Percentiles rank a stretch among this genome's conserved stretches.
Evolutionary conservation across 2,888 invertebrate species (phyloP).

Genomic region (Sthenelais limicola): DNA sequence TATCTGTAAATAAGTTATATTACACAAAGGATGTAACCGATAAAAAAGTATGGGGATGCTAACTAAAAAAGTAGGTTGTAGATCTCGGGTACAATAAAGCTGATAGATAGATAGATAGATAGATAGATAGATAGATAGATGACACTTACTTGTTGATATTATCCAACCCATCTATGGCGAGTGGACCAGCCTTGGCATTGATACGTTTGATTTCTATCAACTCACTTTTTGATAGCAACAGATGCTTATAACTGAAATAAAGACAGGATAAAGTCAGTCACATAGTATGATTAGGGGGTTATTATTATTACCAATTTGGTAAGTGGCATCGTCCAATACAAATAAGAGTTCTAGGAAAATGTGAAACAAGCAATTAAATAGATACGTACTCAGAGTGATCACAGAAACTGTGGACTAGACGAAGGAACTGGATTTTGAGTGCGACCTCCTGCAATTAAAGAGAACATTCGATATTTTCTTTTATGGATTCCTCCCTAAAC

Average conservation of each 20-base stretch:
- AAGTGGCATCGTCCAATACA: not conserved
- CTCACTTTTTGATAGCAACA: slow-evolving; percentile 69
- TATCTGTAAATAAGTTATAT: too few species aligned
- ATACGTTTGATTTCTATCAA: slow-evolving; percentile 69
- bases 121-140: slow-evolving; percentile 3
- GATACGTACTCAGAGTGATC: slow-evolving; percentile 70
- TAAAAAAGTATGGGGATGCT: too few species aligned
- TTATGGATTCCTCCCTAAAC: too few species aligned
- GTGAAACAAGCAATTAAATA: not conserved
- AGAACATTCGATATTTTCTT: too few species aligned
- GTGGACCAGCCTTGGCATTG: slow-evolving; percentile 66
- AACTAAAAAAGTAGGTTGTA: too few species aligned
- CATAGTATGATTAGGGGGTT: not conserved
- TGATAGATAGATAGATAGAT: too few species aligned
- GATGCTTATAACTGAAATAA: slow-evolving; percentile 71
- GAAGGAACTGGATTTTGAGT: slow-evolving; percentile 72
- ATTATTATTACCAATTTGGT: not conserved
- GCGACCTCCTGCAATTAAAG: slow-evolving; percentile 70
- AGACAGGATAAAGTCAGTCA: too few species aligned
- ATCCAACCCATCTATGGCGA: slow-evolving; percentile 63
- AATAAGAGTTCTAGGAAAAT: not conserved
- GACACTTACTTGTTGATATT: slow-evolving; percentile 66
- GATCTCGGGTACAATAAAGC: too few species aligned
- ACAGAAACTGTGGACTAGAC: slow-evolving; percentile 73
- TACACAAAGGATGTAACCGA: too few species aligned